Evolutionary conservation across 2,888 invertebrate genomes (phyloP), one percentile per base, ranked within the genome.

Genomic region (Eupithecia insigniata): DNA sequence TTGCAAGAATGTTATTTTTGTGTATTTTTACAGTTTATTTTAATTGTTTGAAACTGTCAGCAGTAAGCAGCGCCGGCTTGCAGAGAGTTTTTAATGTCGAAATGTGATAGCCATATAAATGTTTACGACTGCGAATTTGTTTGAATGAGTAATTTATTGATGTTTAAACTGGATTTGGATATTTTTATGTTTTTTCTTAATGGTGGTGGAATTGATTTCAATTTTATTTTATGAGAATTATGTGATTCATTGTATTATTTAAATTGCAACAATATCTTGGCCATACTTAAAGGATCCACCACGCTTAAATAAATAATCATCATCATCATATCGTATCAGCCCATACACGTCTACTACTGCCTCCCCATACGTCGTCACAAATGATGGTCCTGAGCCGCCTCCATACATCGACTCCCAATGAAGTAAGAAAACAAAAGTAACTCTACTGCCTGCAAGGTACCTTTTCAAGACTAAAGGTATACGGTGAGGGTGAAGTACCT

Each of bases 21-120:
- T 26, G 26, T 7, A 26, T 26, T 55, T 55, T 55, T 55, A 55
- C 51, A 26, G 55, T 55, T 55, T 26, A 55, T 55, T 46, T 72
- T 69, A 46, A 60, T 67, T 65, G 0, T 68, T 68, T 58, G 55
- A 32, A 30, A 66, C 30, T 55, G 74, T 65, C 74, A 72, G 79
- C 78, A 77, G 64, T 73, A 0, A 60, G 8, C 22, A 30, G 28
- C 5, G 67, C 72, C 65, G 68, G 68, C 70, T 43, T 74, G 32
- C 79, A 78, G 80, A 78, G 58, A 67, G 71, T 72, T 78, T 79
- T 82, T 80, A 81, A 79, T 76, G 72, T 77, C 71, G 34, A 66
- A 69, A 71, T 69, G 71, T 58, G 67, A 76, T 64, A 76, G 74
- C 67, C 72, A 78, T 70, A n/a, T 71, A 71, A 66, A 43, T 55